These are phyloP conservation scores for Uria aalge DNA, from an alignment of 2,113 vertebrate species.

Conservation along the genomic window DNA sequence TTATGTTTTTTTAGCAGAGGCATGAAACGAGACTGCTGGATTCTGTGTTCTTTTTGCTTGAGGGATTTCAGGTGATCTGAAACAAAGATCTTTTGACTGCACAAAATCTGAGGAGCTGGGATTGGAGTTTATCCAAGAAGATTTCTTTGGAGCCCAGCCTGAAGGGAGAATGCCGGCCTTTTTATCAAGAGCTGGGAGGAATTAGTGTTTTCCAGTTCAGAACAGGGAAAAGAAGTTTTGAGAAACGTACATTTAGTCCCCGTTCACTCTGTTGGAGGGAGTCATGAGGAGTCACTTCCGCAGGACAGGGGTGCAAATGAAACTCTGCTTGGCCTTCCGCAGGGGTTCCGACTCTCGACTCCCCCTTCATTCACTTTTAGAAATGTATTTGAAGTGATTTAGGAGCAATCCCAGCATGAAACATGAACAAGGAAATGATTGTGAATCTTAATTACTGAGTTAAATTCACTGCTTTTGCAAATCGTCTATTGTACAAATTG, in stretches of 20 bases:
- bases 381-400: background rate
- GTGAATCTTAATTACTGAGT: background rate
- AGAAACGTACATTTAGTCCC: background rate
- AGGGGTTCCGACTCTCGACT: background rate
- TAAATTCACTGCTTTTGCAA: background rate
- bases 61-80: background rate
- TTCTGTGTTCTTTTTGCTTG: background rate
- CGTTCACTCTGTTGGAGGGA: background rate
- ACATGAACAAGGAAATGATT: background rate
- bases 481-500: background rate
- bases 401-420: background rate
- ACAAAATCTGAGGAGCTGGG: background rate
- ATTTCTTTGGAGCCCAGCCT: background rate
- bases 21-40: background rate
- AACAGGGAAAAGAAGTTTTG: background rate
- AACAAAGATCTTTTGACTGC: background rate
- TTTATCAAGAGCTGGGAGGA: background rate
- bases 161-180: background rate
- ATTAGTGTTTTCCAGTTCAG: background rate
- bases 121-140: background rate
- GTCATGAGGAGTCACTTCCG: background rate
- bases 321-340: background rate
- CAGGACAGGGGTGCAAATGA: background rate
- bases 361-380: background rate
- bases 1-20: background rate